phyloP scores from a whole-genome alignment of 2,888 invertebrate species.

The Pseudanteris insignis region DNA sequence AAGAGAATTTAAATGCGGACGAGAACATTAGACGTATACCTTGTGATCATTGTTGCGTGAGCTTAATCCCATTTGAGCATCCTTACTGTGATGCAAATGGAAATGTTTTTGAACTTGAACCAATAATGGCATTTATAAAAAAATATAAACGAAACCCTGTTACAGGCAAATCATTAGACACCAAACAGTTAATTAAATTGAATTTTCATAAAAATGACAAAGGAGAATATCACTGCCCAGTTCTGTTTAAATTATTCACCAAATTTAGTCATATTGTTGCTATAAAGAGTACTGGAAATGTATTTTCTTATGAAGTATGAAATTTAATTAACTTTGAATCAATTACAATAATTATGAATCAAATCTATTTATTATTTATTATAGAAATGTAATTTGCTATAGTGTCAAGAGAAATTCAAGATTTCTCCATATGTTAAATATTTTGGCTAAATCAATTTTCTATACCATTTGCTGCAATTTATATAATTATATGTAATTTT shows the following conservation, averaged over 20 bases:
- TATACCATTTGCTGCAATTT: too few species aligned
- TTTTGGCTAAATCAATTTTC: too few species aligned
- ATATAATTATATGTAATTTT: too few species aligned
- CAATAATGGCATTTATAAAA: constrained; percentile 86
- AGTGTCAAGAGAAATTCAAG: too few species aligned
- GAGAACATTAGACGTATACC: constrained; percentile 90
- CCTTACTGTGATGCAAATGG: constrained; percentile 92
- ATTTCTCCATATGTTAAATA: too few species aligned
- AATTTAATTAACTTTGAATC: too few species aligned
- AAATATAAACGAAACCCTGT: constrained; percentile 94
- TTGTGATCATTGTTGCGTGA: constrained; percentile 90
- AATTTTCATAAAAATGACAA: constrained; percentile 88
- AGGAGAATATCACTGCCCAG: constrained; percentile 90
- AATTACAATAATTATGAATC: too few species aligned
- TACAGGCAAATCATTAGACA: constrained; percentile 86
- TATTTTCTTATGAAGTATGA: constrained; percentile 82
- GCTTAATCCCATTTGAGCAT: constrained; percentile 89
- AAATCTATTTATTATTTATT: too few species aligned
- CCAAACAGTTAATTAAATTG: constrained; percentile 83
- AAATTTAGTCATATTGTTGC: constrained; percentile 95
- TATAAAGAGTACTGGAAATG: constrained; percentile 91
- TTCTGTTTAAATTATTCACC: constrained; percentile 90
- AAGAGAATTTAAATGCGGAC: constrained; percentile 77
- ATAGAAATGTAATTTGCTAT: too few species aligned
- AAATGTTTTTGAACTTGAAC: constrained; percentile 91